phyloP scores from a whole-genome alignment of 2,888 invertebrate genomes.

The Diabrotica balteata region DNA sequence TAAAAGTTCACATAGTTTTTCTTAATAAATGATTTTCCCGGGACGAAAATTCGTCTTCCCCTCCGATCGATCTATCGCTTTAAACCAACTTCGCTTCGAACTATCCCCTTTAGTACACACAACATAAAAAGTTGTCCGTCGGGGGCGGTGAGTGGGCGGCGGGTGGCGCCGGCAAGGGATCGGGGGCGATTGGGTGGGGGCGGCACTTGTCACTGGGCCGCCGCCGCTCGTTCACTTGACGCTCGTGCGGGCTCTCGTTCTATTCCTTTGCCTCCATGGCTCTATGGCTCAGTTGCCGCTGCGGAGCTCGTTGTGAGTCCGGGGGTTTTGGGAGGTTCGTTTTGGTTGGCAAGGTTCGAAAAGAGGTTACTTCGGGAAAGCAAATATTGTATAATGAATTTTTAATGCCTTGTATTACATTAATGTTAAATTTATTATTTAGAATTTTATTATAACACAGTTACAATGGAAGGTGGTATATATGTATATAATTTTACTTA shows the following conservation, averaged over 20 bases:
- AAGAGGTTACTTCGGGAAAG: too few relatives aligned
- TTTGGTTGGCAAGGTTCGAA: not conserved
- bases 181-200: conserved; percentile 45
- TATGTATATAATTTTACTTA: too few relatives aligned
- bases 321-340: not conserved
- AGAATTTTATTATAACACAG: too few relatives aligned
- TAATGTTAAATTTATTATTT: too few relatives aligned
- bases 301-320: conserved; percentile 1
- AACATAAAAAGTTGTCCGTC: conserved; percentile 60
- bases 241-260: conserved; percentile 26
- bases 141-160: conserved; percentile 50
- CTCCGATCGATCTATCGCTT: conserved; percentile 41
- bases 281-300: conserved; percentile 6
- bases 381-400: too few relatives aligned
- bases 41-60: not conserved
- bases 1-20: too few relatives aligned
- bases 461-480: too few relatives aligned
- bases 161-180: conserved; percentile 42
- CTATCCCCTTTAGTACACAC: conserved; percentile 59
- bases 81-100: conserved; percentile 32
- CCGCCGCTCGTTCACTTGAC: conserved; percentile 14
- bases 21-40: too few relatives aligned
- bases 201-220: conserved; percentile 57
- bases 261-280: conserved; percentile 15
- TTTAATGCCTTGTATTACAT: too few relatives aligned